Evolutionary conservation across 2,797 vertebrate species (phyloP), one percentile per base, ranked within the genome.

Genomic region (Phataginus tetradactyla): DNA sequence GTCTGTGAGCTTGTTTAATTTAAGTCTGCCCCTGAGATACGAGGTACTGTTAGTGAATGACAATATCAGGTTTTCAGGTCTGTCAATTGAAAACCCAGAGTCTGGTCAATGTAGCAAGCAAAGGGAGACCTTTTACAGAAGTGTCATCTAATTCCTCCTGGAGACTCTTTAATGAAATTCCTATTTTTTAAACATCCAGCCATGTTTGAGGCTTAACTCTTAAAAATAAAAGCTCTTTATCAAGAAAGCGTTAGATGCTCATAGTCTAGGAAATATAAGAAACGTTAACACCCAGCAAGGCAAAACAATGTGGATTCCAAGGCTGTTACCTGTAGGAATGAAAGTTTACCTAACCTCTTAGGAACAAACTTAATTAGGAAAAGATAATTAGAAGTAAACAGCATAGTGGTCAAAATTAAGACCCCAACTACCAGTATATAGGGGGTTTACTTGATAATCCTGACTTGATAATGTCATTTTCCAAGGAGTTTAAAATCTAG

Each of bases 1-100:
- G 68, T 77, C n/a, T 64, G 51, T 94, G 83, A 81, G 59, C 53
- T 91, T 94, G 75, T 95, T 85, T 85, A 85, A 94, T 97, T 96
- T 94, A 78, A 95, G 72, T 64, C 51, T 94, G 51, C 29, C 69
- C 68, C 86, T 91, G 91, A 94, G 86, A 83, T 66, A 74, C 57
- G 23, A 14, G 4, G 25, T 63, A 34, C 51, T 95, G 3, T 61
- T 8, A 68, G 18, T 63, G 64, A 90, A 94, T 72, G 84, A 57
- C 81, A 90, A 34, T 42, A 75, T 79, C n/a, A 61, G 42, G 5
- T 79, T 34, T 68, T 77, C 4, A 55, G 14, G n/a, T 91, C 39
- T 92, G 25, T 64, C 8, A 13, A 14, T 94, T 18, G 83, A 59
- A 92, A 91, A 49, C 49, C 8, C 42, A 51, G 27, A 91, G 37